phyloP scores from a whole-genome alignment of 2,888 invertebrate species.

The Caenorhabditis sp. region DNA sequence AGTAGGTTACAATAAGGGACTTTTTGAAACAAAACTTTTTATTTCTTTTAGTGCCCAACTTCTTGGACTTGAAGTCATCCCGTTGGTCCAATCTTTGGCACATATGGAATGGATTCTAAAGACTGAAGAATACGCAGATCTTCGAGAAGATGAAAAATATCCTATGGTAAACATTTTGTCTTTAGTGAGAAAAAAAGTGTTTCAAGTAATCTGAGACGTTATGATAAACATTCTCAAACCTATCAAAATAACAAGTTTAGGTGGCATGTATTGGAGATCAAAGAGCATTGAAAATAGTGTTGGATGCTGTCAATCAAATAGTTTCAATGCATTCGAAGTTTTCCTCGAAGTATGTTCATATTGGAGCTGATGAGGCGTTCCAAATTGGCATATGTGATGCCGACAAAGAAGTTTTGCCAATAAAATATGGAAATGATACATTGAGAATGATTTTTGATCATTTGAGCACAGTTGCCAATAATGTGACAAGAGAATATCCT shows the following conservation, averaged over 20 bases:
- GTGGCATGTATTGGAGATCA: constrained; percentile 60
- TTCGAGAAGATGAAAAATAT: constrained; percentile 70
- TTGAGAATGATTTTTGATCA: constrained; percentile 51
- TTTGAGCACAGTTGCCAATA: constrained; percentile 40
- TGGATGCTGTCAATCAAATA: constrained; percentile 57
- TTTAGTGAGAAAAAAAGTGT: too few relatives aligned
- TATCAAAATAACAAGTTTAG: constrained; percentile 10
- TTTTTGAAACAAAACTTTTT: neutral
- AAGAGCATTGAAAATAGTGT: constrained; percentile 71
- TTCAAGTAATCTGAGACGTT: too few relatives aligned
- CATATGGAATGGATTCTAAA: constrained; percentile 85
- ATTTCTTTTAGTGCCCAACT: constrained; percentile 72
- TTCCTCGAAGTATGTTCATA: constrained; percentile 76
- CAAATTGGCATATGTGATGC: constrained; percentile 55
- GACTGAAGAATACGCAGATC: constrained; percentile 77
- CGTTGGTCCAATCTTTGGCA: constrained; percentile 84
- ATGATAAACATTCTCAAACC: too few relatives aligned
- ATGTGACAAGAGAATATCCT: constrained; percentile 44
- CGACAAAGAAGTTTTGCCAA: constrained; percentile 45
- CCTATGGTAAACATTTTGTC: constrained; percentile 39
- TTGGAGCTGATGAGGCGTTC: constrained; percentile 74
- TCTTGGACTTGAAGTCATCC: constrained; percentile 78
- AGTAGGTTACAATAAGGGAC: constrained; percentile 58
- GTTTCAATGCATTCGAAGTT: constrained; percentile 72
- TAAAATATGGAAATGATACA: constrained; percentile 47